Evolutionary conservation across 2,113 vertebrate species (phyloP).

Genomic region (Pogonocichla stellata): DNA sequence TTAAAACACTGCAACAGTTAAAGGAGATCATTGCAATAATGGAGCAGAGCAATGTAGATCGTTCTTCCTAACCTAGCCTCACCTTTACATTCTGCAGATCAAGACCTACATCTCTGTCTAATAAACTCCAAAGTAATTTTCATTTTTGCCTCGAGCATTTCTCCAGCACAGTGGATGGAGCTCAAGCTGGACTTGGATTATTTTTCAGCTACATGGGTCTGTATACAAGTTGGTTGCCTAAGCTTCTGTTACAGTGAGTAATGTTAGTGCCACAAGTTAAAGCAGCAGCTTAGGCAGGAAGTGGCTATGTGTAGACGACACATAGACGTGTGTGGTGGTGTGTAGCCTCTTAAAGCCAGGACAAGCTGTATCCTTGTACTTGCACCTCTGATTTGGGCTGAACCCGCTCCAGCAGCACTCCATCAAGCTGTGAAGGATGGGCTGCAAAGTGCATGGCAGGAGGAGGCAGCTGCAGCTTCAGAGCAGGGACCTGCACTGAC

Average conservation of each 20-base stretch:
- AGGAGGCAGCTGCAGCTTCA: neutral
- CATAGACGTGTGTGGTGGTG: neutral
- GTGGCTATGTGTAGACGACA: neutral
- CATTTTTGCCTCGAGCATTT: neutral
- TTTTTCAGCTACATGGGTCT: neutral
- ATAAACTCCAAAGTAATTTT: neutral
- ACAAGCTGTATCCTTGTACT: neutral
- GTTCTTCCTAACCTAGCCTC: neutral
- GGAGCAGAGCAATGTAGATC: neutral
- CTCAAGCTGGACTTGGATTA: neutral
- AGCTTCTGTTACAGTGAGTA: neutral
- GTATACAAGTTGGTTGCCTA: neutral
- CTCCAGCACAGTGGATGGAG: neutral
- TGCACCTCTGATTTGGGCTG: fast-evolving
- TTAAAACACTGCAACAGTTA: neutral
- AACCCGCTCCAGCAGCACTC: neutral
- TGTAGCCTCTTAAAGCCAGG: neutral
- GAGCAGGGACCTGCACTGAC: neutral
- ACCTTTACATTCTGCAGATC: neutral
- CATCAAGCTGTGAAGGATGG: neutral
- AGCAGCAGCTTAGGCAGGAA: neutral
- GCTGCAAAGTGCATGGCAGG: fast-evolving
- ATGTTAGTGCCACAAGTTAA: neutral
- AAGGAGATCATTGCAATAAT: fast-evolving
- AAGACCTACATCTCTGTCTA: neutral